Evolutionary conservation across 2,888 invertebrate species (phyloP).

Genomic region (Drosophila ezoana): DNA sequence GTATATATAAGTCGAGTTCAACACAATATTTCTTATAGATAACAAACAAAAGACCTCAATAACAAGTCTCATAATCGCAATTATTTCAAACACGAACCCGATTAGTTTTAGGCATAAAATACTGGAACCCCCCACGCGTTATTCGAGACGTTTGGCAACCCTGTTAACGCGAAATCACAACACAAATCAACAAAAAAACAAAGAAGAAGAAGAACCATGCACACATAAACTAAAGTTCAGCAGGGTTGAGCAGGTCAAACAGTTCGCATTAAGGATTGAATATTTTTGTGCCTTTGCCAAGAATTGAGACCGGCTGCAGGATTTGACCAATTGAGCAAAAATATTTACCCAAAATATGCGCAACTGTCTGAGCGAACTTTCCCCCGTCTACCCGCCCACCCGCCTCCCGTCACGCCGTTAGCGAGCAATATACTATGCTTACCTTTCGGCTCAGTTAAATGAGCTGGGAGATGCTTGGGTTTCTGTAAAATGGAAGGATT

Average conservation of each 20-base stretch:
- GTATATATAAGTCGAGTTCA: neutral
- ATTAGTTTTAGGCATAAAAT: too few species aligned
- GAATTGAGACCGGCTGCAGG: neutral
- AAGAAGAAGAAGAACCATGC: neutral
- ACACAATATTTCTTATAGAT: slow-evolving; percentile 2
- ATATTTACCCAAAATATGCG: slow-evolving; percentile 7
- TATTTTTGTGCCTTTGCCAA: slow-evolving; percentile 3
- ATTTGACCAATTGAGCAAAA: neutral
- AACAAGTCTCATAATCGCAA: neutral
- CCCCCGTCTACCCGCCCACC: too few species aligned
- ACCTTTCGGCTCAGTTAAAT: neutral
- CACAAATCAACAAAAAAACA: neutral
- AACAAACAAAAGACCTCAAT: neutral
- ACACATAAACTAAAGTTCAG: neutral
- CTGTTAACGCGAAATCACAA: neutral
- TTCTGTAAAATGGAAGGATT: slow-evolving; percentile 28
- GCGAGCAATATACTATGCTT: slow-evolving; percentile 18
- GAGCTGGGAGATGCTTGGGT: neutral
- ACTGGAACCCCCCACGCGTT: neutral
- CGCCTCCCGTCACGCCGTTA: neutral
- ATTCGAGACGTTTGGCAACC: neutral
- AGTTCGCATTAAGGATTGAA: slow-evolving; percentile 1
- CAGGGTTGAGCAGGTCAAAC: slow-evolving; percentile 1
- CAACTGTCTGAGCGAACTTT: neutral
- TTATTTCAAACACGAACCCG: neutral